These are phyloP conservation scores for Muscicapa comitata DNA, from an alignment of 2,797 vertebrate species.

Conservation along the genomic window DNA sequence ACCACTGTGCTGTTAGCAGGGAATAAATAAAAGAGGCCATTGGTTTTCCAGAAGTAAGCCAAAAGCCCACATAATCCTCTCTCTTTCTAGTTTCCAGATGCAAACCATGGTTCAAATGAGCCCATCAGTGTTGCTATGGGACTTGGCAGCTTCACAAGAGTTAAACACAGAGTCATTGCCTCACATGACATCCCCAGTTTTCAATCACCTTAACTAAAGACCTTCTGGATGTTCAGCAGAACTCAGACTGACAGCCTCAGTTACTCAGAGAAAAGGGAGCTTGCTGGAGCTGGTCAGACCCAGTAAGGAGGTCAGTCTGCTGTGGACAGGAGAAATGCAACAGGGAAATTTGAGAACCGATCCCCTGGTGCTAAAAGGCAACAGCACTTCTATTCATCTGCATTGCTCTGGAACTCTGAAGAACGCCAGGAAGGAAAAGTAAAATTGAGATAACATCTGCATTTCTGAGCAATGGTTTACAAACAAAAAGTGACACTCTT, in stretches of 20 bases:
- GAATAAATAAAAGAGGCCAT: neutral
- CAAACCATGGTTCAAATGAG: neutral
- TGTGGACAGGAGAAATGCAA: neutral
- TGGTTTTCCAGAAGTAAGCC: neutral
- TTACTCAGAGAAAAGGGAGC: neutral
- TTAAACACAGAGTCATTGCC: neutral
- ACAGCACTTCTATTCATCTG: neutral
- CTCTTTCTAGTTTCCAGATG: neutral
- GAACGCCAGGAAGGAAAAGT: neutral
- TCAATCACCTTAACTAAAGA: neutral
- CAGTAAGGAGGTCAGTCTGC: neutral
- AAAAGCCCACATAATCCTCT: neutral
- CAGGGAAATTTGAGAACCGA: neutral
- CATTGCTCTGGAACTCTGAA: neutral
- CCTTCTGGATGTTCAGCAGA: neutral
- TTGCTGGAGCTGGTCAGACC: neutral
- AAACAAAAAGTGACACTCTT: neutral
- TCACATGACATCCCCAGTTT: neutral
- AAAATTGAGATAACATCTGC: neutral
- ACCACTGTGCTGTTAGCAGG: neutral
- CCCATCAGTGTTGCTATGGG: neutral
- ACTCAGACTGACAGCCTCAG: neutral
- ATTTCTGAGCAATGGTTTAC: neutral
- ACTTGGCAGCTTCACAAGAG: neutral
- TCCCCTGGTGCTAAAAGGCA: neutral